phyloP scores from a whole-genome alignment of 2,113 vertebrate genomes.

The Peromyscus maniculatus region DNA sequence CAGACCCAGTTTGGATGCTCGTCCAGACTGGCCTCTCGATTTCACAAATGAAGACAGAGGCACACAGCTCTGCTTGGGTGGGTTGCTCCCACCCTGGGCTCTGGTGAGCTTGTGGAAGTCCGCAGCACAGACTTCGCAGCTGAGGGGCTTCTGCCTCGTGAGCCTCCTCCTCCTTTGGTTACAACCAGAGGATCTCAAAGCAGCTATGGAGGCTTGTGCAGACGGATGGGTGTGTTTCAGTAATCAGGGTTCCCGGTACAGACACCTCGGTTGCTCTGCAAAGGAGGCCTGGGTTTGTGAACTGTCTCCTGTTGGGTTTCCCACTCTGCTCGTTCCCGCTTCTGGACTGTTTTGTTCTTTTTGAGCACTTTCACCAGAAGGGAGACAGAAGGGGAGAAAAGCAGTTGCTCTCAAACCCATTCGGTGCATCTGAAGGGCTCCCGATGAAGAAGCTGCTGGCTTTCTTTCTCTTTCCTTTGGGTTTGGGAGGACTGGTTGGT shows the following conservation, averaged over 20 bases:
- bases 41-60: neutral
- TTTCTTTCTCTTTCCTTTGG: neutral
- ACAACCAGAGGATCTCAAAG: neutral
- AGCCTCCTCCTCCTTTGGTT: neutral
- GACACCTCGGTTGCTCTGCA: neutral
- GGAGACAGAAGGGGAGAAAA: neutral
- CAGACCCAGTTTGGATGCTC: neutral
- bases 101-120: neutral
- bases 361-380: neutral
- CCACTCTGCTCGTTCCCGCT: neutral
- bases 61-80: neutral
- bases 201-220: neutral
- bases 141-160: neutral
- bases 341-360: neutral
- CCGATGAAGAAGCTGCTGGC: neutral
- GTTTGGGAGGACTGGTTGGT: neutral
- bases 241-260: neutral
- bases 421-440: neutral
- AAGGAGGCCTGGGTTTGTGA: neutral
- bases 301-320: neutral
- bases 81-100: neutral
- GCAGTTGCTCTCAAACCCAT: neutral
- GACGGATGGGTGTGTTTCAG: neutral
- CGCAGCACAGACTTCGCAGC: neutral
- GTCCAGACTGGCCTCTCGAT: neutral